A percentile compares a stretch with the other conserved stretches of the same genome.
These are phyloP conservation scores for Lithophane semibrunnea DNA, from an alignment of 2,888 invertebrate species.

Conservation along the genomic window DNA sequence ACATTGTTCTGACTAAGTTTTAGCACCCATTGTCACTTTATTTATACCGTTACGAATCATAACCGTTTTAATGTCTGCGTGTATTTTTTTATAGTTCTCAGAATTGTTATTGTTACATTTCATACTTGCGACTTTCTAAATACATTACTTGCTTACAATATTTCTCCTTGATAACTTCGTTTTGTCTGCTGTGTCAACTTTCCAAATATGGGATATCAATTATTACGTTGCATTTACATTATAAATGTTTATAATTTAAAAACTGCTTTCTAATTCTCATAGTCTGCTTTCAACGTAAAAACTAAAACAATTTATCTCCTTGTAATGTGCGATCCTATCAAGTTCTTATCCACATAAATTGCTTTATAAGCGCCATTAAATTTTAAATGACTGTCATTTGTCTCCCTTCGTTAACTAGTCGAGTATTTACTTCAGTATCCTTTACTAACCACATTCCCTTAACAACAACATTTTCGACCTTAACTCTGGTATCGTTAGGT, in stretches of 20 bases:
- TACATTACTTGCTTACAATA: constrained; percentile 3
- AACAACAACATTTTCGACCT: constrained; percentile 65
- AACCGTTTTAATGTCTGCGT: constrained; percentile 35
- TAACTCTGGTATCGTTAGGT: constrained; percentile 66
- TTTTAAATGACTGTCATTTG: constrained; percentile 79
- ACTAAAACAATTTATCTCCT: constrained; percentile 46
- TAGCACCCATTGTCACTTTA: constrained; percentile 53
- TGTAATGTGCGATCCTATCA: constrained; percentile 50
- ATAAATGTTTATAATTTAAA: constrained; percentile 15
- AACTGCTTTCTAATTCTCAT: constrained; percentile 26
- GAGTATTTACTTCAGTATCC: constrained; percentile 78
- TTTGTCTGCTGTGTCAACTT: not conserved
- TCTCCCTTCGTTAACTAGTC: constrained; percentile 78
- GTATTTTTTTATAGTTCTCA: constrained; percentile 45
- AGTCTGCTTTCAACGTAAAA: constrained; percentile 33
- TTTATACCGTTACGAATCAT: constrained; percentile 42
- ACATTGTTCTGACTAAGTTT: constrained; percentile 32
- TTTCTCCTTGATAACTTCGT: constrained; percentile 15
- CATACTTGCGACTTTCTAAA: constrained; percentile 21
- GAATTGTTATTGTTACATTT: constrained; percentile 31
- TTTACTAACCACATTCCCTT: constrained; percentile 64
- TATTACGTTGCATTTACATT: not conserved
- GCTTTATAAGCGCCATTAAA: constrained; percentile 78
- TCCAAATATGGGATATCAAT: not conserved
- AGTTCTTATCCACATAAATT: constrained; percentile 68